Evolutionary conservation across 2,888 invertebrate genomes (phyloP), one percentile per base, ranked within the genome.

Genomic region (Emmelina monodactyla): DNA sequence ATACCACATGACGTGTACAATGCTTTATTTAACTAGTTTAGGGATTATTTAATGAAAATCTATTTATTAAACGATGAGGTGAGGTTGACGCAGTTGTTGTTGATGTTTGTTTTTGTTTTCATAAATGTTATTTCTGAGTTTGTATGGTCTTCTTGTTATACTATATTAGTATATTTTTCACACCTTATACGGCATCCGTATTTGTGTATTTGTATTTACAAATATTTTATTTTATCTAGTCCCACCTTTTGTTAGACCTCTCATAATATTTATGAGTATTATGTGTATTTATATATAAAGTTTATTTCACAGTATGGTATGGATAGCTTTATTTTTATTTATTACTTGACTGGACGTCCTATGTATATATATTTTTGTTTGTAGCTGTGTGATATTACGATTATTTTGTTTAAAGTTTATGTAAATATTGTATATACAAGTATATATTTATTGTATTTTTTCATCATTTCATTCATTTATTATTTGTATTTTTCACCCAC

Each of bases 161-260:
- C 75, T 76, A 75, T 61, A 57, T 71, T 72, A 75, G 75, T 75
- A 75, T 66, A 50, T 54, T 47, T 64, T 55, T 50, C 47, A 56
- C 40, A 66, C 58, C 60, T 55, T 64, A 60, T 76, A 78, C 75
- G 78, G 76, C 67, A 76, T 76, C 75, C 76, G 76, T 76, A 72
- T 75, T 60, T 69, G 69, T 71, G 67, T 73, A 68, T 64, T 67
- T 66, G 58, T 62, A 55, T 59, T 56, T 52, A 55, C 56, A 67
- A 61, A 54, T 49, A 46, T 43, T 45, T 44, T 47, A 37, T 38
- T 30, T 34, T 38, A 35, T 28, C 6, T 35, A 30, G 37, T 41
- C 40, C 33, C 37, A 44, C 32, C 19, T 31, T 46, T 56, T 47
- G 43, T 49, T 40, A 43, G 47, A 58, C 39, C 25, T 44, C 45